A percentile compares a stretch with the other conserved stretches of the same genome.
phyloP scores from a whole-genome alignment of 2,888 invertebrate species.

The Pandemis heparana region DNA sequence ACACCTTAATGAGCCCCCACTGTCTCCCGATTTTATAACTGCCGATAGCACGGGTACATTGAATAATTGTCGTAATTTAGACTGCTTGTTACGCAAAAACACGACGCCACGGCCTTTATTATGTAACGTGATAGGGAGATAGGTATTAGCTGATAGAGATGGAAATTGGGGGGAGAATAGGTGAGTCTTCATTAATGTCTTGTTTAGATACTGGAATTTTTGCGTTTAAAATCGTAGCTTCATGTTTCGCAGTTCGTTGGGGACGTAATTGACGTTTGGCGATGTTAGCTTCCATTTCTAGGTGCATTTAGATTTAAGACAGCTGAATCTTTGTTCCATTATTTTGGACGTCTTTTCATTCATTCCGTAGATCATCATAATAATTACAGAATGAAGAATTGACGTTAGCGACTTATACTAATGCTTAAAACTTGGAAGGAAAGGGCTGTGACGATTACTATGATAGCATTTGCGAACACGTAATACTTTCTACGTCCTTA shows the following conservation, averaged over 20 bases:
- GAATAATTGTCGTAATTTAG: constrained; percentile 84
- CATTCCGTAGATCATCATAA: no score
- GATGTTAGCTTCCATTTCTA: neutral
- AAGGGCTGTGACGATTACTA: neutral
- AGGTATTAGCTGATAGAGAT: constrained; percentile 50
- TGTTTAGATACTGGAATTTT: constrained; percentile 34
- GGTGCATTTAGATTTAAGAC: neutral
- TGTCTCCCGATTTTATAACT: constrained; percentile 47
- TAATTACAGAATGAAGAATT: no score
- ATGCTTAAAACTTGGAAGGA: no score
- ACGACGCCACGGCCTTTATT: constrained; percentile 72
- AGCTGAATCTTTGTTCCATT: neutral
- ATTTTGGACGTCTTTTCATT: neutral
- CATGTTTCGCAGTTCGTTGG: neutral
- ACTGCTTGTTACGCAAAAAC: constrained; percentile 79
- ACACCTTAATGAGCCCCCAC: constrained; percentile 41
- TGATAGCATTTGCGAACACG: constrained; percentile 43
- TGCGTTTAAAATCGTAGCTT: constrained; percentile 14
- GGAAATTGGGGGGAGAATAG: constrained; percentile 40
- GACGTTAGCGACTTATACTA: no score
- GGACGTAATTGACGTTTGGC: neutral
- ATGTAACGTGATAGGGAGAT: constrained; percentile 61
- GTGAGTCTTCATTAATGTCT: constrained; percentile 38
- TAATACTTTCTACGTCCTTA: constrained; percentile 51
- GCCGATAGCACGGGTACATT: constrained; percentile 81